Percentiles rank a stretch among this genome's conserved stretches.
Conservation (phyloP, 2,113 vertebrate genomes). For the Pteropus alecto region DNA sequence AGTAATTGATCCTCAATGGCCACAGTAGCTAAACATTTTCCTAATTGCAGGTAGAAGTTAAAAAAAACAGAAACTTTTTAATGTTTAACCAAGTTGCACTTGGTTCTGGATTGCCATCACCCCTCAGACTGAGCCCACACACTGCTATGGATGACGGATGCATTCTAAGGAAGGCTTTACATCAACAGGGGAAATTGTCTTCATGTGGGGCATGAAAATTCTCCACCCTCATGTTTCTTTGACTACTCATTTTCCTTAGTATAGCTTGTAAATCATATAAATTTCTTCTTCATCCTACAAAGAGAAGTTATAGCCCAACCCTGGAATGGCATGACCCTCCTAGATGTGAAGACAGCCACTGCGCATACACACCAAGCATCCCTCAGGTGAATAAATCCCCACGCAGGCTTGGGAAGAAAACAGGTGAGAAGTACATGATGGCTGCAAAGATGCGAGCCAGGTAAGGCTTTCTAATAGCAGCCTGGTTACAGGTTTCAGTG, state of each 20-base stretch:
- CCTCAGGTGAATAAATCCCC: neutral
- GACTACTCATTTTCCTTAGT: neutral
- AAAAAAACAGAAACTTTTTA: neutral
- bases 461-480: neutral
- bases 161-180: neutral
- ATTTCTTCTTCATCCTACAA: neutral
- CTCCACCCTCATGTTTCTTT: neutral
- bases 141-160: neutral
- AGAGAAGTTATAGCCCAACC: neutral
- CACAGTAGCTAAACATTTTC: neutral
- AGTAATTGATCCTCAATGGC: neutral
- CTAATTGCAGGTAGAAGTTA: neutral
- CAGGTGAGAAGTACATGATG: accelerated
- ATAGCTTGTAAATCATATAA: neutral
- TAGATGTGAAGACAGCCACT: neutral
- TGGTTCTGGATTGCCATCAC: neutral
- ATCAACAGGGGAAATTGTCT: neutral
- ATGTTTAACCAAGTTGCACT: neutral
- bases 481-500: neutral
- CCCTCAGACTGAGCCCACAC: neutral
- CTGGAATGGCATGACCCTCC: neutral
- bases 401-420: neutral
- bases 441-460: neutral
- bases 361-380: neutral
- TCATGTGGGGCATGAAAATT: neutral